Conservation (phyloP, 2,888 invertebrate genomes). For the Notodromas monacha region DNA sequence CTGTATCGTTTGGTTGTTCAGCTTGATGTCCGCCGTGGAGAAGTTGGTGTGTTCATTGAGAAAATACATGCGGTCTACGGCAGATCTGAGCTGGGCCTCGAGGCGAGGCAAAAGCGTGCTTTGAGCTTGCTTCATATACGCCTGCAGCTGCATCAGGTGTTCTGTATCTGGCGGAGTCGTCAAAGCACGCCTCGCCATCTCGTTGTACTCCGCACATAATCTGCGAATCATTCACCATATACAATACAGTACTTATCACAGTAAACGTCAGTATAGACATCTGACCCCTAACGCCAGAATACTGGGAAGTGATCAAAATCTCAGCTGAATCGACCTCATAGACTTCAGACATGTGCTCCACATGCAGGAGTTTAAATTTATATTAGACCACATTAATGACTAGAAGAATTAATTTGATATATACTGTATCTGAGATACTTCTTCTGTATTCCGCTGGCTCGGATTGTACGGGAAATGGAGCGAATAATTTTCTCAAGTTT, state of each 20-base stretch:
- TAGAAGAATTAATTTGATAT: too few relatives aligned
- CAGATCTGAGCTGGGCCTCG: slow-evolving; percentile 31
- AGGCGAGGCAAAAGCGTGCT: slow-evolving; percentile 31
- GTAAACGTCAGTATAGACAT: too few relatives aligned
- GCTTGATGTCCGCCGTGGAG: slow-evolving; percentile 50
- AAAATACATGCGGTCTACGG: slow-evolving; percentile 28
- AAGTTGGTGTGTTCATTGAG: slow-evolving; percentile 46
- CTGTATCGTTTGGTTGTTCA: slow-evolving; percentile 52
- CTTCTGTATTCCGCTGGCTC: too few relatives aligned
- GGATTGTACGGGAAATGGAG: too few relatives aligned
- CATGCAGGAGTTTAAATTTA: too few relatives aligned
- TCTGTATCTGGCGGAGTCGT: slow-evolving; percentile 48
- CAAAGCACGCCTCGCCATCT: slow-evolving; percentile 39
- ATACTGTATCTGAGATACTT: too few relatives aligned
- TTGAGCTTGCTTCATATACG: slow-evolving; percentile 39
- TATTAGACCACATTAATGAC: too few relatives aligned
- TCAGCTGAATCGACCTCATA: too few relatives aligned
- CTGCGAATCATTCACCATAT: background rate
- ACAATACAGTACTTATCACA: background rate
- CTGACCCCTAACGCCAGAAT: too few relatives aligned
- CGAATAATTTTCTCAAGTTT: too few relatives aligned
- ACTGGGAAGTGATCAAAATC: too few relatives aligned
- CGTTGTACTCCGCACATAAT: slow-evolving; percentile 31
- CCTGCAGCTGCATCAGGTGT: slow-evolving; percentile 46
- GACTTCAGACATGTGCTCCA: too few relatives aligned